Conservation (phyloP, 2,113 vertebrate genomes). For the Calcarius ornatus region DNA sequence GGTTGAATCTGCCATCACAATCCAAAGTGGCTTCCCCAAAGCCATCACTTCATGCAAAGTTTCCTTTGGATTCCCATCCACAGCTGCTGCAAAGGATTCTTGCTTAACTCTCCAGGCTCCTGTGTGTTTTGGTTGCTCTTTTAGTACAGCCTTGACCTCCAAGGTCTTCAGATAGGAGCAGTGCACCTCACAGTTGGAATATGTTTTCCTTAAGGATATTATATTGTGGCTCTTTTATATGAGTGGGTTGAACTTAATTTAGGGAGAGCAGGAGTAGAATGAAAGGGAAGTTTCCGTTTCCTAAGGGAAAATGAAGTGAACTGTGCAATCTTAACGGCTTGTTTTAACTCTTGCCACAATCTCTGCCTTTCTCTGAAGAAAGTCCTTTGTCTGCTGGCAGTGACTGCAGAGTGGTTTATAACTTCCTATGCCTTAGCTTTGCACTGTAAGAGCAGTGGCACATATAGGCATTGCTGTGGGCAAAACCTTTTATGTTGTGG, state of each 20-base stretch:
- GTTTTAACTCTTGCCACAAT: slow-evolving; percentile 37
- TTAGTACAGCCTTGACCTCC: slow-evolving; percentile 33
- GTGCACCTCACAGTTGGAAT: neutral
- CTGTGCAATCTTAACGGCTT: slow-evolving; percentile 9
- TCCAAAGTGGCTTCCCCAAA: neutral
- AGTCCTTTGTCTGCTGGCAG: slow-evolving; percentile 16
- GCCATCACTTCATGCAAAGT: neutral
- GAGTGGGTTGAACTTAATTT: slow-evolving; percentile 49
- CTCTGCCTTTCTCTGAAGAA: neutral
- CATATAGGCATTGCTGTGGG: slow-evolving; percentile 18
- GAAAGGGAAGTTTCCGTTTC: slow-evolving; percentile 48
- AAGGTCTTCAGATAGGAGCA: slow-evolving; percentile 15
- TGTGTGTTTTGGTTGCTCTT: slow-evolving; percentile 32
- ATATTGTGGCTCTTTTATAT: slow-evolving; percentile 19
- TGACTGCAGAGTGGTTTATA: slow-evolving; percentile 36
- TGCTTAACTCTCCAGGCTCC: neutral
- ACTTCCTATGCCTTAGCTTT: slow-evolving; percentile 23
- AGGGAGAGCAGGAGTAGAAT: slow-evolving; percentile 7
- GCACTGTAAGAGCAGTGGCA: neutral
- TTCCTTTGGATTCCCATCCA: neutral
- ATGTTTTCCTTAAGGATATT: slow-evolving; percentile 40
- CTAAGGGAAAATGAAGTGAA: slow-evolving; percentile 43
- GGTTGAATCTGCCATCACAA: neutral
- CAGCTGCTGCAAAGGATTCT: slow-evolving; percentile 5
- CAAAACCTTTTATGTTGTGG: slow-evolving; percentile 44